phyloP scores from a whole-genome alignment of 2,113 vertebrate genomes.

The Pleuronectes platessa region DNA sequence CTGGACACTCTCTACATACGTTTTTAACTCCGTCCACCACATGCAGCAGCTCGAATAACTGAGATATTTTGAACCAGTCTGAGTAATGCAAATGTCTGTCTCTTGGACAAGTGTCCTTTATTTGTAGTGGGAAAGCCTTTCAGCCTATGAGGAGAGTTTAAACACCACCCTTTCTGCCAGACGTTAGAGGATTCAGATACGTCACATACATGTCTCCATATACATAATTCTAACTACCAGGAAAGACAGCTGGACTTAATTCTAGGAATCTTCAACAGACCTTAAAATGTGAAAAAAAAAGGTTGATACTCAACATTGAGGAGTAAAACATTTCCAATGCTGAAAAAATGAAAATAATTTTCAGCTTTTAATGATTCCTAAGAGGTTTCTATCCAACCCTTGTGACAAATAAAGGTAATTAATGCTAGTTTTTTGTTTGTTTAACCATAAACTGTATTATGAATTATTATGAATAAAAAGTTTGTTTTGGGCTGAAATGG shows the following conservation, averaged over 20 bases:
- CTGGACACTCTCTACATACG: slow-evolving; percentile 61
- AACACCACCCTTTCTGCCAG: background rate
- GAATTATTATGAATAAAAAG: too few relatives aligned
- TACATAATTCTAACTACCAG: background rate
- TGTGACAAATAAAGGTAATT: too few relatives aligned
- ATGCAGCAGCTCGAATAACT: slow-evolving; percentile 78
- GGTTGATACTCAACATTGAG: too few relatives aligned
- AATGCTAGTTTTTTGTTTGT: too few relatives aligned
- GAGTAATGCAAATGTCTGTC: slow-evolving; percentile 54
- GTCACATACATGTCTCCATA: background rate
- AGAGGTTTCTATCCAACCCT: too few relatives aligned
- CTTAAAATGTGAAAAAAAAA: too few relatives aligned
- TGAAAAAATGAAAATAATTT: too few relatives aligned
- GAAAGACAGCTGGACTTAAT: background rate
- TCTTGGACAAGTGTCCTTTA: slow-evolving; percentile 49
- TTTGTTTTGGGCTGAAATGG: background rate
- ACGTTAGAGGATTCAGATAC: background rate
- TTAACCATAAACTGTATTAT: too few relatives aligned
- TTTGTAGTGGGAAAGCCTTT: slow-evolving; percentile 14
- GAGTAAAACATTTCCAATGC: too few relatives aligned
- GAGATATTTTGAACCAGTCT: slow-evolving; percentile 76
- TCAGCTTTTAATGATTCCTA: too few relatives aligned
- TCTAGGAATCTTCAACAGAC: background rate
- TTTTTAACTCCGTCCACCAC: slow-evolving; percentile 71
- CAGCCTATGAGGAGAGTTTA: too few relatives aligned